A percentile compares a stretch with the other conserved stretches of the same genome.
Evolutionary conservation across 2,888 invertebrate genomes (phyloP).

Genomic region (Volucella inflata): DNA sequence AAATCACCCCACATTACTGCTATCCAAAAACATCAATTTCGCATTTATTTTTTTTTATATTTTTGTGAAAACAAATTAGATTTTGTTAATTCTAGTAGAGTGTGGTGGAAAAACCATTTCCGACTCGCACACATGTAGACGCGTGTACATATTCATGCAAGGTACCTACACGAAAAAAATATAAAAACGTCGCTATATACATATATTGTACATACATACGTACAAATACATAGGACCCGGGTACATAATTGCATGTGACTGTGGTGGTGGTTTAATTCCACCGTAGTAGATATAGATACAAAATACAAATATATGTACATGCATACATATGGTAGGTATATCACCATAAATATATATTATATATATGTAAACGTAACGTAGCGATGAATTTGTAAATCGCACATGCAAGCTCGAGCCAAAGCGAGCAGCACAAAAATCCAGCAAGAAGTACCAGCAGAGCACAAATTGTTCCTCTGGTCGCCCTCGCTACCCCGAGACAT

Average conservation of each 20-base stretch:
- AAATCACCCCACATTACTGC: neutral
- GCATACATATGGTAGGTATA: slow-evolving; percentile 14
- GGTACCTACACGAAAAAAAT: slow-evolving; percentile 63
- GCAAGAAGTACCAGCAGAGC: slow-evolving; percentile 13
- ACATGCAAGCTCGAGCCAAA: slow-evolving; percentile 66
- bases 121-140: slow-evolving; percentile 58
- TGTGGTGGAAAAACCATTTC: slow-evolving; percentile 60
- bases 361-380: slow-evolving; percentile 39
- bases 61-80: slow-evolving; percentile 64
- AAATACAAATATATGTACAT: slow-evolving; percentile 44
- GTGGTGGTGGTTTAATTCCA: slow-evolving; percentile 71
- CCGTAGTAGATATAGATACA: slow-evolving; percentile 64
- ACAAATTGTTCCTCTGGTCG: slow-evolving; percentile 3
- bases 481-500: neutral
- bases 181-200: slow-evolving; percentile 18
- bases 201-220: slow-evolving; percentile 32
- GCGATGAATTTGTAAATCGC: slow-evolving; percentile 68
- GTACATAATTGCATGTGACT: slow-evolving; percentile 62
- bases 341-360: slow-evolving; percentile 14
- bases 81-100: slow-evolving; percentile 72
- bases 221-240: slow-evolving; percentile 60
- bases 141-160: slow-evolving; percentile 37
- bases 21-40: slow-evolving; percentile 16
- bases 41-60: slow-evolving; percentile 8
- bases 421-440: slow-evolving; percentile 42